A percentile compares a stretch with the other conserved stretches of the same genome.
phyloP scores from a whole-genome alignment of 2,888 invertebrate genomes.

The Drosophila heteroneura region DNA sequence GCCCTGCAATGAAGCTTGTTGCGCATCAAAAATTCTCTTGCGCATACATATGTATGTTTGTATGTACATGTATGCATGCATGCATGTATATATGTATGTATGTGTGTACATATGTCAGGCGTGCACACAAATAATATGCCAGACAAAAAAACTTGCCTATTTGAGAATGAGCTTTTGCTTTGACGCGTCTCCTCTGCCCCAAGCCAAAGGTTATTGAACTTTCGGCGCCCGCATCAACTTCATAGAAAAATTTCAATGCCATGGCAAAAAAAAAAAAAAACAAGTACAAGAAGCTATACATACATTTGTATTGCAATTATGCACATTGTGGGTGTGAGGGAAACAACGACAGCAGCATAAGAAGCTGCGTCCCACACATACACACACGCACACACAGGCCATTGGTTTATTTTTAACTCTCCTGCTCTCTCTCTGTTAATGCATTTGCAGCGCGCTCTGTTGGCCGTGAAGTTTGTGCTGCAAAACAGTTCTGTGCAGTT shows the following conservation, averaged over 20 bases:
- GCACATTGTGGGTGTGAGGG: constrained; percentile 56
- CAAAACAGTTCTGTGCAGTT: constrained; percentile 52
- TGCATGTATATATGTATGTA: not conserved
- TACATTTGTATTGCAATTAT: constrained; percentile 65
- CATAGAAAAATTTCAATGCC: constrained; percentile 83
- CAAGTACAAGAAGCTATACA: constrained; percentile 24
- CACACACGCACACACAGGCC: constrained; percentile 36
- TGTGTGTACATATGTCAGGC: constrained; percentile 2
- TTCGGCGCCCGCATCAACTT: constrained; percentile 68
- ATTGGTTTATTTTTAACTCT: constrained; percentile 69
- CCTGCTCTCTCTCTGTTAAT: constrained; percentile 47
- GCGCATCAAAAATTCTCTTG: constrained; percentile 56
- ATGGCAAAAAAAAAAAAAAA: constrained; percentile 60
- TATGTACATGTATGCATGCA: not conserved
- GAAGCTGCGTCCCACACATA: constrained; percentile 56
- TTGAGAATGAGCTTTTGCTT: constrained; percentile 54
- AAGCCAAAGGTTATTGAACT: constrained; percentile 83
- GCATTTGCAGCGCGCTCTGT: constrained; percentile 61
- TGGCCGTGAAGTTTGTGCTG: constrained; percentile 73
- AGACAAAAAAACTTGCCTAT: constrained; percentile 15
- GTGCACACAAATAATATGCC: constrained; percentile 23
- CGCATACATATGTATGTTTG: constrained; percentile 7
- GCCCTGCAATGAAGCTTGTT: constrained; percentile 53
- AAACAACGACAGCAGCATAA: constrained; percentile 51
- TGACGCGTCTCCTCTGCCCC: constrained; percentile 29